These are phyloP conservation scores for Macrophya annulata DNA, from an alignment of 2,888 invertebrate genomes.

Conservation along the genomic window DNA sequence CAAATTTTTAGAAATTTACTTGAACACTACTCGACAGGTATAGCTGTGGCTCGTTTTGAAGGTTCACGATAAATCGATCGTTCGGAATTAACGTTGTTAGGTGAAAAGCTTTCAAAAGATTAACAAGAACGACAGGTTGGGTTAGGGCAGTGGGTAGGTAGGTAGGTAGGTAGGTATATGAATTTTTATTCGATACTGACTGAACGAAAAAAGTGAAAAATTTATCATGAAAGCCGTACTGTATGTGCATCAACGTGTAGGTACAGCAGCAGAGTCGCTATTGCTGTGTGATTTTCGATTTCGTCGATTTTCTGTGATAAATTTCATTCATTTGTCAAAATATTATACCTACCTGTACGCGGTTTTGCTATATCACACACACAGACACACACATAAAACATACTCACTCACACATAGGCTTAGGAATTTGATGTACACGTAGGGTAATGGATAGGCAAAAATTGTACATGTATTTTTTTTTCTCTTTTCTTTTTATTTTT, in stretches of 20 bases:
- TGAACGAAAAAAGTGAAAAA: conserved; percentile 36
- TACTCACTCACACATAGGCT: not conserved
- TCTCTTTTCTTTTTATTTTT: not conserved
- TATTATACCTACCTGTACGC: not conserved
- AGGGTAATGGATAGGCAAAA: conserved; percentile 33
- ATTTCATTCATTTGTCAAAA: conserved; percentile 47
- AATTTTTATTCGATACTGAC: conserved; percentile 25
- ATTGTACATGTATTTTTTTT: conserved; percentile 21
- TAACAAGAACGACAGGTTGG: conserved; percentile 37
- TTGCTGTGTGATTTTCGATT: conserved; percentile 27
- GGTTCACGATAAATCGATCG: conserved; percentile 24
- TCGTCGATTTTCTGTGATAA: conserved; percentile 14
- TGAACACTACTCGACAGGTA: not conserved
- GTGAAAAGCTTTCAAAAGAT: conserved; percentile 51
- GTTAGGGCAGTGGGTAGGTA: not conserved
- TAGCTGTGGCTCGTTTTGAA: not conserved
- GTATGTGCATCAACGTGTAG: not conserved
- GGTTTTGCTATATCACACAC: not conserved
- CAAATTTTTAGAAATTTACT: not conserved
- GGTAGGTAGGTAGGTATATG: not conserved
- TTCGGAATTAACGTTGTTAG: conserved; percentile 47
- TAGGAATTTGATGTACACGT: not conserved
- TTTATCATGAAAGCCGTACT: conserved; percentile 19
- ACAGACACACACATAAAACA: not conserved
- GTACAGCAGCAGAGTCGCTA: not conserved